Percentiles rank a stretch among this genome's conserved stretches.
These are phyloP conservation scores for human DNA, from an alignment of 2,113 vertebrate species.

Conservation along the genomic window DNA sequence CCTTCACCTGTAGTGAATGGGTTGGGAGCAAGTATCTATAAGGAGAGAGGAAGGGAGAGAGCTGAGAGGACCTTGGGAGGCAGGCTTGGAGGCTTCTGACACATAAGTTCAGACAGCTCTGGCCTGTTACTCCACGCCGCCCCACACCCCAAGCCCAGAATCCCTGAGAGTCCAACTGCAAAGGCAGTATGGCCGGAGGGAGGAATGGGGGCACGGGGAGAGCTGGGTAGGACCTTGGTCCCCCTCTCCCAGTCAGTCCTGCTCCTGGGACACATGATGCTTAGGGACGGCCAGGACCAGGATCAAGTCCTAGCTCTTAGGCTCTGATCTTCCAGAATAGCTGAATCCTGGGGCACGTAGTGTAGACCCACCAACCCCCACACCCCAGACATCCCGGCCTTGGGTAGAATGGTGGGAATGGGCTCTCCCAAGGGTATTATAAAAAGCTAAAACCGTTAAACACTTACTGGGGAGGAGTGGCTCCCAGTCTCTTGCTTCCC, in stretches of 20 bases:
- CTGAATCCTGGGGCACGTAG: neutral
- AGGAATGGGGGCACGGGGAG: accelerated
- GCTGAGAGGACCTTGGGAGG: neutral
- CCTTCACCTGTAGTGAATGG: neutral
- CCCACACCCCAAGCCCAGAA: neutral
- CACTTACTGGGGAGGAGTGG: neutral
- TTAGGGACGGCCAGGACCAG: neutral
- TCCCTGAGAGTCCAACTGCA: slow-evolving; percentile 71
- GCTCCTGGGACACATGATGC: neutral
- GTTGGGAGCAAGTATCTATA: neutral
- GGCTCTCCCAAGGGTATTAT: neutral
- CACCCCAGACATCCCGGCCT: neutral
- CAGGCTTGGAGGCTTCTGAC: neutral
- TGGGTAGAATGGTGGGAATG: neutral
- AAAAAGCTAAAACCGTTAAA: slow-evolving; percentile 62
- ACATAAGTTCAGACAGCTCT: neutral
- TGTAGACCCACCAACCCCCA: neutral
- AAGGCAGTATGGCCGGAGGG: neutral
- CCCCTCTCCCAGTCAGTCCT: neutral
- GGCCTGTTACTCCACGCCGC: neutral
- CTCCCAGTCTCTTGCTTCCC: neutral
- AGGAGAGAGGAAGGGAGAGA: neutral
- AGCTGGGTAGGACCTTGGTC: neutral
- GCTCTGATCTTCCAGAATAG: neutral
- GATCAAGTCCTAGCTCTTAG: neutral